phyloP scores from a whole-genome alignment of 92 coral and sea anemone species.

The Palythoa grandis region DNA sequence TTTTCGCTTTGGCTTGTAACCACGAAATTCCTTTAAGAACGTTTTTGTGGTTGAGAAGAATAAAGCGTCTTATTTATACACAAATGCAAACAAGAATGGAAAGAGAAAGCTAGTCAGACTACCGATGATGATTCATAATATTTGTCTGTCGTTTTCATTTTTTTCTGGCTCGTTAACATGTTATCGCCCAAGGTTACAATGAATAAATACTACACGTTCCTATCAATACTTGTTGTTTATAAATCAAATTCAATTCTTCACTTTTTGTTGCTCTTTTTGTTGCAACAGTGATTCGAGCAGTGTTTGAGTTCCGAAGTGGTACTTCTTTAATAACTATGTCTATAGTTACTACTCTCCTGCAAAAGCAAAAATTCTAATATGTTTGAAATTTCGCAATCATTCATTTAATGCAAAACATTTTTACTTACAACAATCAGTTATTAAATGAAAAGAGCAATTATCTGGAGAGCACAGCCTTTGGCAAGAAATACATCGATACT shows the following conservation, averaged over 20 bases:
- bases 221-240: not conserved
- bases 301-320: not conserved
- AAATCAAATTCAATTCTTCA: not conserved
- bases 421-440: conserved; percentile 10
- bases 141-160: not conserved
- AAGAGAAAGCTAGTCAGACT: not conserved
- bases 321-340: not conserved
- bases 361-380: not conserved
- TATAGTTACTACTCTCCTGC: not conserved
- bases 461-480: conserved; percentile 1
- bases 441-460: conserved; percentile 11
- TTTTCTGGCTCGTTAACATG: not conserved
- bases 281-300: not conserved
- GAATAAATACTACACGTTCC: not conserved
- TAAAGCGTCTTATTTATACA: not conserved
- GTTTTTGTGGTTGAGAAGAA: not conserved
- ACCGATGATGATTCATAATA: too few species aligned
- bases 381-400: not conserved
- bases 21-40: not conserved
- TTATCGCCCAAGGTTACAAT: not conserved
- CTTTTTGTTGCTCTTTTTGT: not conserved
- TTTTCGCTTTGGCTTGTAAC: not conserved
- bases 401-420: conserved; percentile 21
- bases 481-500: not conserved
- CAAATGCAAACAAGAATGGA: not conserved